Evolutionary conservation across 2,888 invertebrate genomes (phyloP), one percentile per base, ranked within the genome.

Genomic region (Fabriciana adippe): DNA sequence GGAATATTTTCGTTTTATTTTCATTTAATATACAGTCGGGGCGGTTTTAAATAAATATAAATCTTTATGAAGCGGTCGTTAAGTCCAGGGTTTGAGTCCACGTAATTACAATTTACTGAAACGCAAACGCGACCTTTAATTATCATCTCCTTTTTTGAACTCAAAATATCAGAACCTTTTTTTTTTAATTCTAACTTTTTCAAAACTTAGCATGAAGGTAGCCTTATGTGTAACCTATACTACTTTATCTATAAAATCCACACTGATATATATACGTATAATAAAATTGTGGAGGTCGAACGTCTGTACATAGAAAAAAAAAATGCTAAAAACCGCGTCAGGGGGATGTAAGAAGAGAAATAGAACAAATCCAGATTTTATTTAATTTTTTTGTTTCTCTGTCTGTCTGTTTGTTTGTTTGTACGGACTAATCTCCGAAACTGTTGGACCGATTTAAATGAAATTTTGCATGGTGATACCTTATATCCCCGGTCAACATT

Each of bases 11-110:
- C 8, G 8, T 35, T 11, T 2, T 3, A 35, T 16, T 55, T 35
- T 11, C 47, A 21, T 59, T 5, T 47, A 59, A 59, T 48, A n/a
- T 48, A n/a, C 57, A 59, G 65, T 65, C 62, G 63, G 66, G 59
- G 68, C 66, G 59, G 66, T 47, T 35, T 63, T 41, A 60, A 66
- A 70, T 60, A 64, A 63, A 65, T 59, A 70, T 70, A 70, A 70
- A 70, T 70, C 68, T 66, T 60, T 55, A 59, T 54, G 62, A 68
- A 68, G 26, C 54, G 48, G 56, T 31, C 68, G 66, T 64, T 48
- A 54, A 60, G 66, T 47, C 26, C 26, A 26, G 26, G 47, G 47
- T 59, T 59, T 48, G 26, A 59, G 47, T 59, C 26, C 57, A 26
- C 26, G 63, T 55, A 48, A 57, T 59, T 61, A 51, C 48, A 55